These are phyloP conservation scores for Drosophila sturtevanti DNA, from an alignment of 1,140 invertebrate genomes.

Conservation along the genomic window DNA sequence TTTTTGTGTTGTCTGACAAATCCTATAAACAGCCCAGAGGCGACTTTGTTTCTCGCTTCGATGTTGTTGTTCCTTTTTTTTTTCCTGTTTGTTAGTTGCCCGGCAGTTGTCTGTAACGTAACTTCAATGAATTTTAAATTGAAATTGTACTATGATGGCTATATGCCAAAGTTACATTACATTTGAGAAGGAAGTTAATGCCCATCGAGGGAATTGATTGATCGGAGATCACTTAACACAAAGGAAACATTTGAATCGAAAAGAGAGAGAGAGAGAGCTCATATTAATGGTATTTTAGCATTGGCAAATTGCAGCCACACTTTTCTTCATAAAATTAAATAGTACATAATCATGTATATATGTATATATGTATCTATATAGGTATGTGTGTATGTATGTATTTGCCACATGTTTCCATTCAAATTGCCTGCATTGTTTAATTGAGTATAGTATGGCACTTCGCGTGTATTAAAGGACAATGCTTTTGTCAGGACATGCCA, in stretches of 20 bases:
- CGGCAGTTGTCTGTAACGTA: slow-evolving; percentile 50
- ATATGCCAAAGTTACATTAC: slow-evolving; percentile 19
- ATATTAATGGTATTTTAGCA: too few relatives aligned
- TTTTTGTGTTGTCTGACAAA: slow-evolving; percentile 55
- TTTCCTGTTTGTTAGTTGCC: slow-evolving; percentile 35
- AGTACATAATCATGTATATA: not conserved
- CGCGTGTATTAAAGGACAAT: slow-evolving; percentile 5
- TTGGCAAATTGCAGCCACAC: not conserved
- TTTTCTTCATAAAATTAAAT: not conserved
- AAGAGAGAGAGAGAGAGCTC: too few relatives aligned
- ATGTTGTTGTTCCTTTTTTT: slow-evolving; percentile 6
- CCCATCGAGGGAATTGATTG: not conserved
- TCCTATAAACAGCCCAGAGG: slow-evolving; percentile 69
- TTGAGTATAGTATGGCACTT: slow-evolving; percentile 1
- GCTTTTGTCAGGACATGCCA: slow-evolving; percentile 18
- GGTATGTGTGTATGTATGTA: not conserved
- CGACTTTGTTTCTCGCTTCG: slow-evolving; percentile 19
- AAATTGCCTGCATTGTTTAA: slow-evolving; percentile 47
- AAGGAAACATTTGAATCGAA: not conserved
- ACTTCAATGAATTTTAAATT: slow-evolving; percentile 81
- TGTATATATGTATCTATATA: not conserved
- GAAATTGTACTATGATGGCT: slow-evolving; percentile 42
- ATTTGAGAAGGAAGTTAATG: not conserved
- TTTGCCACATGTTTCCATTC: slow-evolving; percentile 36
- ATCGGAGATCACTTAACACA: too few relatives aligned